These are phyloP conservation scores for Plumapathes pennacea DNA, from an alignment of 92 coral and sea anemone species.

Conservation along the genomic window DNA sequence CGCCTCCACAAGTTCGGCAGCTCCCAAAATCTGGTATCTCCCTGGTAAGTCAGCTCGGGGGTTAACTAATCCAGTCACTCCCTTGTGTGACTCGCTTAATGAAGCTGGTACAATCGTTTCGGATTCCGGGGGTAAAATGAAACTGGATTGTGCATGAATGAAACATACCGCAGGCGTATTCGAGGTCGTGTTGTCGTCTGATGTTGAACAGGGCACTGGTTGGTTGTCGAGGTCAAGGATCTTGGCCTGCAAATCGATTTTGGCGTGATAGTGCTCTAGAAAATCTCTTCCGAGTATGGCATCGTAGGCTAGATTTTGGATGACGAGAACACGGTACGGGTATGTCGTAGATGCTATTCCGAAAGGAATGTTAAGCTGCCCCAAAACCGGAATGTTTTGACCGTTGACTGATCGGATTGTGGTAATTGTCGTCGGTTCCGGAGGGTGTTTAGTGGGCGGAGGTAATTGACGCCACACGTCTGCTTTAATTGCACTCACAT, in stretches of 20 bases:
- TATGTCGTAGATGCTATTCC: constrained; percentile 19
- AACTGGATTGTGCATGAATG: constrained; percentile 21
- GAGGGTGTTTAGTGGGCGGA: neutral
- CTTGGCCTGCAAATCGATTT: constrained; percentile 21
- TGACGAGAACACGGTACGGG: constrained; percentile 27
- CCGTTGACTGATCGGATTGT: constrained; percentile 22
- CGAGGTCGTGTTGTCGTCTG: neutral
- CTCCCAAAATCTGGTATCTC: constrained; percentile 39
- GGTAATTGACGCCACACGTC: constrained; percentile 38
- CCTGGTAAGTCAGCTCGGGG: constrained; percentile 8
- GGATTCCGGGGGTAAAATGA: constrained; percentile 22
- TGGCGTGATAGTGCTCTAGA: constrained; percentile 37
- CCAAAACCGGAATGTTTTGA: constrained; percentile 7
- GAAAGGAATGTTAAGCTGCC: constrained; percentile 23
- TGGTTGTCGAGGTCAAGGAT: constrained; percentile 3
- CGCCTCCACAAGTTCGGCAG: constrained; percentile 11
- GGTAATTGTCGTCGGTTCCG: neutral
- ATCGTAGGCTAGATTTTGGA: constrained; percentile 33
- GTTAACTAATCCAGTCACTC: constrained; percentile 5
- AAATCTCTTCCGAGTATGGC: constrained; percentile 65
- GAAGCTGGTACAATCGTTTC: constrained; percentile 27
- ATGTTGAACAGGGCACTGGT: neutral
- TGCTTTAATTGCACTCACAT: constrained; percentile 20
- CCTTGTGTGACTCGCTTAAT: neutral
- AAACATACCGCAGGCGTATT: constrained; percentile 4